Base-by-base conservation (phyloP, 2,888 invertebrate genomes). In the Drosophila histrio region DNA sequence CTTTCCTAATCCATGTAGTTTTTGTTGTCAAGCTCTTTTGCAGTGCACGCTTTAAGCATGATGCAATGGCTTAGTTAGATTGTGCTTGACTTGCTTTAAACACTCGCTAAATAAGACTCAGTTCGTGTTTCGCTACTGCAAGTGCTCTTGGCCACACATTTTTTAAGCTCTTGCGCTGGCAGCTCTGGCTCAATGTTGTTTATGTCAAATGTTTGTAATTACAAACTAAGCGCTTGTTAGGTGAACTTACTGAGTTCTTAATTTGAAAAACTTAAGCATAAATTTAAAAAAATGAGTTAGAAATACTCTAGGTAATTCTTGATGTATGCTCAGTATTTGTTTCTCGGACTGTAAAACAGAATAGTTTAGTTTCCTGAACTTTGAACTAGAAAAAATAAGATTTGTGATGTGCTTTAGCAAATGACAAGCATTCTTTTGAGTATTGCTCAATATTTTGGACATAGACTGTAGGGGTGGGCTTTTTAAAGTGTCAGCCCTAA, bases 41-140 rank as follows among this genome's bases (percentile, higher is more conserved):
- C 38, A 39, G 49, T 62, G 28, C 39, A 38, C 22, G 32, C 43
- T 49, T 39, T 53, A 44, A 57, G 68, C 61, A 61, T 88, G 87
- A 72, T 84, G 83, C 80, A 86, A 86, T 74, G 67, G 53, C 34
- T 72, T 69, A 70, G 59, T 62, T 60, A 15, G 65, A 79, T 77
- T 83, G 80, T 79, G 88, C 77, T 84, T 84, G 87, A 76, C 76
- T 87, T 74, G 70, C 30, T 26, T 60, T 65, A 63, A 73, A 36
- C 76, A 57, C 57, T 76, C 57, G 61, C 64, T 53, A 62, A 72
- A 84, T 84, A 65, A 67, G 54, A 69, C 87, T 81, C 65, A 65
- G 56, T 41, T 67, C 34, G 39, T 43, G 44, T 34, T 67, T 56
- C 47, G 59, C 43, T 52, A 15, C 19, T 30, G 30, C 26, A 41